Base-by-base conservation (phyloP, 2,888 invertebrate species). In the Drosophila robusta region DNA sequence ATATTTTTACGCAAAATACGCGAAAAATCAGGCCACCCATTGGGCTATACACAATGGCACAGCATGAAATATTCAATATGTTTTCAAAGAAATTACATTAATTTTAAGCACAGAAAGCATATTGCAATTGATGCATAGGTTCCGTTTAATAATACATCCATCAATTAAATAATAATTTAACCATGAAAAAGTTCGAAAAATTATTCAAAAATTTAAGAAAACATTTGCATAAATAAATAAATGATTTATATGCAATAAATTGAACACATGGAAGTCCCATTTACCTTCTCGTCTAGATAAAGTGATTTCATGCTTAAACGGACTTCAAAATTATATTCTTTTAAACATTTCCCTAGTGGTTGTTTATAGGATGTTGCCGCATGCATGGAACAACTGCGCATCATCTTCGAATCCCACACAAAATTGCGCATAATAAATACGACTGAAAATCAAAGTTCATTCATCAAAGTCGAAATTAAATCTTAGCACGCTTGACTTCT, bases 401-500 rank as follows among this genome's bases (percentile, higher is more conserved):
- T 24, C 61, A 50, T 49, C 29, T n/a, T n/a, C 29, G 44, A 49
- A 16, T 36, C 14, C 18, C 44, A 24, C 68, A 63, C 38, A 52
- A 61, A 34, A 57, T 50, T 63, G 46, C 54, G 56, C 68, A 79
- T 65, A 57, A 72, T 70, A 70, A 71, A 74, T 62, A 52, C 57
- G 67, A 60, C 50, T 60, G 64, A 54, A 83, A 80, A 83, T 77
- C 84, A 70, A 78, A 78, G 60, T 70, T 72, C 78, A 82, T 82
- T 87, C 82, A 84, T 82, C 87, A 82, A 84, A 80, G 84, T 82
- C 87, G 54, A 69, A 60, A 64, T 67, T 49, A 63, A 80, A 78
- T 62, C 68, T 63, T 51, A 51, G 52, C 71, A 68, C 62, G 65
- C 65, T 79, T 62, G 64, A 70, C 67, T 75, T 65, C 36, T 68